Evolutionary conservation across 2,888 invertebrate species (phyloP), one percentile per base, ranked within the genome.

Genomic region (Drosophila picticornis): DNA sequence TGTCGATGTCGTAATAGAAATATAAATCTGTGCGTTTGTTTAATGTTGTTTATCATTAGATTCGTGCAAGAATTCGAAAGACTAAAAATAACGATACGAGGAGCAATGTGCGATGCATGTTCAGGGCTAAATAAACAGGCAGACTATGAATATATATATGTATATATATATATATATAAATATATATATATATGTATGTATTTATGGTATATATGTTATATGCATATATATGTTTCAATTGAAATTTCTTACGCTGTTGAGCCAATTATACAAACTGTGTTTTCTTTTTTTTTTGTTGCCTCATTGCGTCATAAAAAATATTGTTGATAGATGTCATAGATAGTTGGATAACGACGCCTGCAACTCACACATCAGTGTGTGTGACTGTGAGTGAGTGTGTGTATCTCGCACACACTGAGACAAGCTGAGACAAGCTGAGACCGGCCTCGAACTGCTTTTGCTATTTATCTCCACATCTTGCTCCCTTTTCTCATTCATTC

Each of bases 221-320:
- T 27, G 19, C 57, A 58, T 27, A n/a, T 13, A 29, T 25, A 36
- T 38, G 32, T 22, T 64, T 64, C 34, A 74, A 70, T 67, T 76
- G 51, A 69, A 70, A 70, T 43, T 60, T 66, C 68, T 48, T 55
- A 56, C 56, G 73, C 52, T 70, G 43, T 52, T 55, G 34, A 59
- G 69, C 75, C 64, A 80, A 81, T 81, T 89, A 82, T 77, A 82
- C 69, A 60, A 88, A 75, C 62, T 71, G 63, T 16, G 25, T 46
- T 46, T 46, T 16, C 16, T 56, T 64, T 69, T 55, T 62, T 34
- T 16, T 16, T 57, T 62, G 65, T 57, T 65, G 75, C 56, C 55
- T 72, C 81, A 89, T 85, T 89, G 88, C 85, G 85, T 85, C 85
- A 85, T 77, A 82, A 84, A 80, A 72, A n/a, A 62, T 40, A 61